A percentile compares a stretch with the other conserved stretches of the same genome.
Conservation (phyloP, 2,888 invertebrate species). For the Lasioglossum leucozonium region DNA sequence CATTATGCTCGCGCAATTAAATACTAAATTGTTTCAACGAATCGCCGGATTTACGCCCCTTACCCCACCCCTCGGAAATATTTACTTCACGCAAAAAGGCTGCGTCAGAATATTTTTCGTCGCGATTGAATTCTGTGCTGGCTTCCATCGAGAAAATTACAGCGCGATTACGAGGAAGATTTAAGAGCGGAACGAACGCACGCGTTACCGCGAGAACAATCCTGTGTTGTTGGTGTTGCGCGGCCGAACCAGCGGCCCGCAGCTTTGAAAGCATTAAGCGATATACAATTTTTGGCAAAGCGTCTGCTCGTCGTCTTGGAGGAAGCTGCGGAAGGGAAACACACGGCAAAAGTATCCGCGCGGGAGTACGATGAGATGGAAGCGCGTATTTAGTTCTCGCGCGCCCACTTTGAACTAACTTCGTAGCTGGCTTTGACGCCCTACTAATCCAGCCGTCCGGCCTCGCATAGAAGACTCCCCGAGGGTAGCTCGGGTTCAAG, state of each 20-base stretch:
- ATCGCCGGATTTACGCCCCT: conserved; percentile 1
- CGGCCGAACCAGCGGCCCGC: background rate
- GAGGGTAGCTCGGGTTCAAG: conserved; percentile 56
- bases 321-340: conserved; percentile 21
- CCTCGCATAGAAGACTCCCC: conserved; percentile 69
- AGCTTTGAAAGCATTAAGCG: background rate
- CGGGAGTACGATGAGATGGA: conserved; percentile 45
- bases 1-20: conserved; percentile 19
- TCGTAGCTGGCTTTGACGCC: conserved; percentile 79
- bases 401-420: conserved; percentile 71
- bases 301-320: background rate
- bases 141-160: too few species aligned
- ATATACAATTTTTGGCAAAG: conserved; percentile 7
- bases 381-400: conserved; percentile 71
- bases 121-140: background rate
- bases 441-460: conserved; percentile 79
- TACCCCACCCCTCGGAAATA: too few species aligned
- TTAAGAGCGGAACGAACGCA: background rate
- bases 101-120: background rate
- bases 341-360: conserved; percentile 43
- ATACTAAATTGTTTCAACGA: background rate
- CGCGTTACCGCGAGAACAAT: background rate
- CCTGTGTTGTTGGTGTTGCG: background rate
- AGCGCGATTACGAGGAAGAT: too few species aligned
- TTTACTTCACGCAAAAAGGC: background rate